phyloP scores from a whole-genome alignment of 2,888 invertebrate species.

The Meandrusa payeni region DNA sequence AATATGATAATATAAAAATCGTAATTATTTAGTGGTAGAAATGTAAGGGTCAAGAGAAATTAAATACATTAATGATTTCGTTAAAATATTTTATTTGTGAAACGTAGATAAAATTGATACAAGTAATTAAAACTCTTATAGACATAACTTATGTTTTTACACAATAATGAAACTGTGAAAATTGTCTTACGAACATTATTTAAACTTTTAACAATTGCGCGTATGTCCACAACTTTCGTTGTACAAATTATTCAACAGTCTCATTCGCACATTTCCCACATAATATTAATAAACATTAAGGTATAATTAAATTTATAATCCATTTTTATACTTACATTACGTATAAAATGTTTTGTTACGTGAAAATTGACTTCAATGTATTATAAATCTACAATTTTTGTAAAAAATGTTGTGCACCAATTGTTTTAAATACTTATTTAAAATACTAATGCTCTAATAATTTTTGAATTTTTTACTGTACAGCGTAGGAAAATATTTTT shows the following conservation, averaged over 20 bases:
- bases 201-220: constrained; percentile 59
- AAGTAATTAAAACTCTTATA: constrained; percentile 79
- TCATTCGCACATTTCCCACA: constrained; percentile 60
- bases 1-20: no score
- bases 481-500: constrained; percentile 26
- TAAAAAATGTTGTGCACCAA: constrained; percentile 60
- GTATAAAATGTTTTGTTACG: constrained; percentile 63
- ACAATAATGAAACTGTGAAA: constrained; percentile 75
- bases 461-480: constrained; percentile 22
- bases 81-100: constrained; percentile 80
- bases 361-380: constrained; percentile 73
- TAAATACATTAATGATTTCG: no score
- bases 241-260: constrained; percentile 56
- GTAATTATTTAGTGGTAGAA: no score
- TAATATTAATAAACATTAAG: constrained; percentile 39
- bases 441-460: constrained; percentile 19
- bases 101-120: constrained; percentile 81
- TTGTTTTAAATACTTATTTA: constrained; percentile 29
- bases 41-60: no score
- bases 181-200: constrained; percentile 69
- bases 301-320: constrained; percentile 47
- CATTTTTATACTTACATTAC: constrained; percentile 38
- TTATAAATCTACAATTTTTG: constrained; percentile 62
- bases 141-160: constrained; percentile 73
- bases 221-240: constrained; percentile 55